Evolutionary conservation across 2,888 invertebrate species (phyloP).

Genomic region (Caenorhabditis zanzibari): DNA sequence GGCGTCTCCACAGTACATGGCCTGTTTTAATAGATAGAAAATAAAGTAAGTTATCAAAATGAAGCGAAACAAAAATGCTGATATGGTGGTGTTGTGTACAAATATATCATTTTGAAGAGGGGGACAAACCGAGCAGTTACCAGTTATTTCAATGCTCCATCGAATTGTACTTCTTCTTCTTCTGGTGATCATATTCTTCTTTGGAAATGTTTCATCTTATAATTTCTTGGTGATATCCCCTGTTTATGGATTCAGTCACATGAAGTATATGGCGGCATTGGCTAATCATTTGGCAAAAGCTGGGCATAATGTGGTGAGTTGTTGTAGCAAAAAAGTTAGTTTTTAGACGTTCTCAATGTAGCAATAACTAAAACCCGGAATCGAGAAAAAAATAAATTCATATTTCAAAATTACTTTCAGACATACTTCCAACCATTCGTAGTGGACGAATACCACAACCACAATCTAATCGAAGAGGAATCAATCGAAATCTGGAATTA

Average conservation of each 20-base stretch:
- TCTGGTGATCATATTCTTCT: background rate
- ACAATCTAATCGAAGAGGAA: conserved; percentile 16
- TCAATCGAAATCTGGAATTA: conserved; percentile 35
- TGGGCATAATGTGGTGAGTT: conserved; percentile 64
- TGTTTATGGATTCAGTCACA: conserved; percentile 59
- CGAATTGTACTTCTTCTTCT: conserved; percentile 19
- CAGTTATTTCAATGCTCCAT: conserved; percentile 25
- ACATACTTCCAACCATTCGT: conserved; percentile 45
- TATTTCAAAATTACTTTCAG: no score
- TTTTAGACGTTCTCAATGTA: no score
- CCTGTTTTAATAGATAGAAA: conserved; percentile 8
- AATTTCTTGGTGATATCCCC: conserved; percentile 64
- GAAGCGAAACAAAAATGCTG: conserved; percentile 34
- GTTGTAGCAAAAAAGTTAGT: background rate
- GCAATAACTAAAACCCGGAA: no score
- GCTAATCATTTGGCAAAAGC: conserved; percentile 61
- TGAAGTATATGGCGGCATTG: conserved; percentile 57
- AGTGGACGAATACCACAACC: conserved; percentile 29
- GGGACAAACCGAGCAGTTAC: background rate
- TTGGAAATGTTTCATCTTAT: conserved; percentile 28
- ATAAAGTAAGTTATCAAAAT: conserved; percentile 39
- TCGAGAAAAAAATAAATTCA: no score
- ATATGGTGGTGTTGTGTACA: conserved; percentile 42
- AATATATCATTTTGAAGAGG: conserved; percentile 7
- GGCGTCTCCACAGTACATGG: conserved; percentile 20